A percentile compares a stretch with the other conserved stretches of the same genome.
Conservation (phyloP, 2,888 invertebrate genomes). For the Ommatoiulus sabulosus region DNA sequence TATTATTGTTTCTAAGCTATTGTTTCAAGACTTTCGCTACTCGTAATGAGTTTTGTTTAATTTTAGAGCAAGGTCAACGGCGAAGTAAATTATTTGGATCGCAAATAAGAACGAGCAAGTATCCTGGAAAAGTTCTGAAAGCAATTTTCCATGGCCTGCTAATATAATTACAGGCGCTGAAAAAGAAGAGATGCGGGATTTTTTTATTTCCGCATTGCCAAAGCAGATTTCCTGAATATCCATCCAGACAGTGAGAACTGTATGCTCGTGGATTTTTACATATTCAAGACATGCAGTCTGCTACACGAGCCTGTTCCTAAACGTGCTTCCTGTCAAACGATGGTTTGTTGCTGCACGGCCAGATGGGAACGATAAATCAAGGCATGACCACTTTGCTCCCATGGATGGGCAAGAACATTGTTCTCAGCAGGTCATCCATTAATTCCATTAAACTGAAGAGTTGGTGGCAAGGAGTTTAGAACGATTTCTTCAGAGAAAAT, state of each 20-base stretch:
- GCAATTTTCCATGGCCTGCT: slow-evolving; percentile 6
- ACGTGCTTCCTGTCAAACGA: not conserved
- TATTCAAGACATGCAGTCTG: not conserved
- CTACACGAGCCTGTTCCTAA: not conserved
- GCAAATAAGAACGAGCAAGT: not conserved
- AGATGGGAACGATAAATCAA: slow-evolving; percentile 36
- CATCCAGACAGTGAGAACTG: not conserved
- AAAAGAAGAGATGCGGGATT: not conserved
- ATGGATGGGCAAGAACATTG: not conserved
- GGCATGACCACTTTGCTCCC: not conserved
- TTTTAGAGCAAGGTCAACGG: slow-evolving; percentile 32
- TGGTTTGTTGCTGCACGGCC: not conserved
- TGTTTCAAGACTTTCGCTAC: slow-evolving; percentile 17
- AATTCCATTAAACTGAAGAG: not conserved
- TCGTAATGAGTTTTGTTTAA: not conserved
- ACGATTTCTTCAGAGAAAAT: not conserved
- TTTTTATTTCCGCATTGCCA: slow-evolving; percentile 37
- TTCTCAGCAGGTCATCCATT: slow-evolving; percentile 8
- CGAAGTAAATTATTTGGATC: not conserved
- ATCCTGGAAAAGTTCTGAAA: slow-evolving; percentile 9
- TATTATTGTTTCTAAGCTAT: slow-evolving; percentile 12
- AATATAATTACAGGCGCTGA: slow-evolving; percentile 1
- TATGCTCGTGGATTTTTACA: not conserved
- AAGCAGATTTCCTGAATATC: slow-evolving; percentile 14
- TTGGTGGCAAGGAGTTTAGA: not conserved